Percentiles rank a stretch among this genome's conserved stretches.
phyloP scores from a whole-genome alignment of 2,888 invertebrate species.

The Alloscopus bannaensis region DNA sequence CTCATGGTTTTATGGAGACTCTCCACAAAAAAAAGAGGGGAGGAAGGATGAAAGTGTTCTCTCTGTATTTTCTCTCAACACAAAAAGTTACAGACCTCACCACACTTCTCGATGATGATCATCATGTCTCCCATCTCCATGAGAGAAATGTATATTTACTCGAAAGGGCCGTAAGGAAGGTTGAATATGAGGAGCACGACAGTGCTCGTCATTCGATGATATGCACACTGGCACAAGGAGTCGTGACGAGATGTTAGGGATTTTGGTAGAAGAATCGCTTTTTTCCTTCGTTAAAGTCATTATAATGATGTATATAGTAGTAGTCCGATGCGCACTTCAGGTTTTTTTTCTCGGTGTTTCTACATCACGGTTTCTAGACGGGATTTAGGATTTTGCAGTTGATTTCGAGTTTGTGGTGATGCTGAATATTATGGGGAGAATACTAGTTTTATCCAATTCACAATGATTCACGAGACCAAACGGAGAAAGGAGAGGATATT shows the following conservation, averaged over 20 bases:
- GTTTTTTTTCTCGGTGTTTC: neutral
- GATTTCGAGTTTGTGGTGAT: too few relatives aligned
- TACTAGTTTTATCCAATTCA: too few relatives aligned
- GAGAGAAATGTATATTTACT: constrained; percentile 51
- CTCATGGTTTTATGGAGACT: constrained; percentile 58
- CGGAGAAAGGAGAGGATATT: too few relatives aligned
- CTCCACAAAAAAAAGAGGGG: constrained; percentile 58
- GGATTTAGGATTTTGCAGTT: too few relatives aligned
- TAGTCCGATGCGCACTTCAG: neutral
- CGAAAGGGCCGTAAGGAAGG: constrained; percentile 17
- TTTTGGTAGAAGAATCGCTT: constrained; percentile 41
- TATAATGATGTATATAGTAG: constrained; percentile 26
- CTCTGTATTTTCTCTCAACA: constrained; percentile 37
- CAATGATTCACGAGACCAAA: too few relatives aligned
- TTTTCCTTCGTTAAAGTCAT: constrained; percentile 50
- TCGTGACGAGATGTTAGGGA: constrained; percentile 45
- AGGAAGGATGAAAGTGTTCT: constrained; percentile 56
- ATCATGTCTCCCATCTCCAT: constrained; percentile 51
- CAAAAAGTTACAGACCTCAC: constrained; percentile 51
- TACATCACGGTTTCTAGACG: too few relatives aligned
- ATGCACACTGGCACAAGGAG: constrained; percentile 25
- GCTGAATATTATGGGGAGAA: too few relatives aligned
- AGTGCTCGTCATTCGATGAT: constrained; percentile 39
- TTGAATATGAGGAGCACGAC: constrained; percentile 31
- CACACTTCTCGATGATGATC: constrained; percentile 31